Evolutionary conservation across 2,113 vertebrate species (phyloP).

Genomic region (Tachuris rubrigastra): DNA sequence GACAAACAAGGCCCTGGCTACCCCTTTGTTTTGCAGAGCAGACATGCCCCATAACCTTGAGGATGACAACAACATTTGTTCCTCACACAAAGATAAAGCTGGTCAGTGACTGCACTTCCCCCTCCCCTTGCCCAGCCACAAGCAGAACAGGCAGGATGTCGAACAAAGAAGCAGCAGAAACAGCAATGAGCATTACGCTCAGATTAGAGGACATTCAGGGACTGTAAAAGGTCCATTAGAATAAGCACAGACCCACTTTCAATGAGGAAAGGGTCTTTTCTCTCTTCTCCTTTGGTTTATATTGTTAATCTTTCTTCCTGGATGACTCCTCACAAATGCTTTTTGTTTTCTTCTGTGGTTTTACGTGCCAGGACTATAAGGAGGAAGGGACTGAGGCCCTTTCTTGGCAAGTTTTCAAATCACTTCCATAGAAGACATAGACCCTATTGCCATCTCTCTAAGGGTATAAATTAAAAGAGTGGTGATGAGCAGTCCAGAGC

Average conservation of each 20-base stretch:
- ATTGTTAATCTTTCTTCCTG: conserved; percentile 81
- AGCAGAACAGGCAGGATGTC: conserved; percentile 62
- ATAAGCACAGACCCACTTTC: conserved; percentile 75
- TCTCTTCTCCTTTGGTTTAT: conserved; percentile 49
- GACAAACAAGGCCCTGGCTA: conserved; percentile 39
- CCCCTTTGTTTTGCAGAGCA: conserved; percentile 34
- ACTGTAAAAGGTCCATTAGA: conserved; percentile 76
- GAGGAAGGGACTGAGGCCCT: conserved; percentile 68
- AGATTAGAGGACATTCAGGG: conserved; percentile 73
- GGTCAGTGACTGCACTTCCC: conserved; percentile 31
- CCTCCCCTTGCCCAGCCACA: conserved; percentile 26
- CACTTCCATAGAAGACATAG: conserved; percentile 73
- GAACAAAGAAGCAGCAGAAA: conserved; percentile 69
- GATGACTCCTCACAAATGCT: conserved; percentile 77
- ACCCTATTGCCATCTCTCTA: conserved; percentile 73
- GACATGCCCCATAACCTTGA: conserved; percentile 65
- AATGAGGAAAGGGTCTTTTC: conserved; percentile 64
- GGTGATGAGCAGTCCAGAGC: conserved; percentile 73
- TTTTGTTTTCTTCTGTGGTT: conserved; percentile 78
- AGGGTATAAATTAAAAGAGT: conserved; percentile 77
- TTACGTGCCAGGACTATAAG: conserved; percentile 78
- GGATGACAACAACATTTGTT: conserved; percentile 69
- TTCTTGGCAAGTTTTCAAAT: conserved; percentile 78
- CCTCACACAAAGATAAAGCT: conserved; percentile 69
- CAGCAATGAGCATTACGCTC: conserved; percentile 71